phyloP scores from a whole-genome alignment of 2,113 vertebrate species.

The Trematomus loennbergii region DNA sequence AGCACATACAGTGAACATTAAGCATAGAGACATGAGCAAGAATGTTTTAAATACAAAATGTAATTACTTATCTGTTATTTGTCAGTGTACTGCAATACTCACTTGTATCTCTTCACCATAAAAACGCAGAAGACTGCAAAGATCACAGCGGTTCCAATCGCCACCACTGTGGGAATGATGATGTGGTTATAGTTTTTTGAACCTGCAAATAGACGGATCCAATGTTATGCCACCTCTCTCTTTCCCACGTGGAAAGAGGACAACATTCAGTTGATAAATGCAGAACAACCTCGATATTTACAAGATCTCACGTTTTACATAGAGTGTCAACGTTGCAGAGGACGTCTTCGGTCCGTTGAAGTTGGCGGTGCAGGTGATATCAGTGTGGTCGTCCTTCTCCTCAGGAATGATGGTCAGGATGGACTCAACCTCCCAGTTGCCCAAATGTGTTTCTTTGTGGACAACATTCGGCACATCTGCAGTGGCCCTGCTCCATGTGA shows the following conservation, averaged over 20 bases:
- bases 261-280: neutral
- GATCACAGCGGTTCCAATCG: slow-evolving; percentile 34
- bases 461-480: accelerated
- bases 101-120: slow-evolving; percentile 79
- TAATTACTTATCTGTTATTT: neutral
- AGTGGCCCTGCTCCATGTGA: slow-evolving; percentile 65
- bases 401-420: slow-evolving; percentile 52
- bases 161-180: slow-evolving; percentile 69
- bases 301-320: slow-evolving; percentile 74
- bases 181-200: slow-evolving; percentile 64
- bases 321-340: neutral
- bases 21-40: too few relatives aligned
- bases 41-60: neutral
- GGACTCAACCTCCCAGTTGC: slow-evolving; percentile 72
- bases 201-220: slow-evolving; percentile 44
- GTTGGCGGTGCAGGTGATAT: slow-evolving; percentile 59
- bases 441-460: slow-evolving; percentile 25
- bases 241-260: neutral
- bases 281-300: neutral
- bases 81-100: slow-evolving; percentile 26
- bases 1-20: neutral
- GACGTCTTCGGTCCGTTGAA: neutral
- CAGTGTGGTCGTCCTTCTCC: slow-evolving; percentile 46
- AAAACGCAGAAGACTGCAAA: slow-evolving; percentile 68
- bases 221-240: neutral